Evolutionary conservation across 2,888 invertebrate species (phyloP), one percentile per base, ranked within the genome.

Genomic region (Stegana nigrithorax): DNA sequence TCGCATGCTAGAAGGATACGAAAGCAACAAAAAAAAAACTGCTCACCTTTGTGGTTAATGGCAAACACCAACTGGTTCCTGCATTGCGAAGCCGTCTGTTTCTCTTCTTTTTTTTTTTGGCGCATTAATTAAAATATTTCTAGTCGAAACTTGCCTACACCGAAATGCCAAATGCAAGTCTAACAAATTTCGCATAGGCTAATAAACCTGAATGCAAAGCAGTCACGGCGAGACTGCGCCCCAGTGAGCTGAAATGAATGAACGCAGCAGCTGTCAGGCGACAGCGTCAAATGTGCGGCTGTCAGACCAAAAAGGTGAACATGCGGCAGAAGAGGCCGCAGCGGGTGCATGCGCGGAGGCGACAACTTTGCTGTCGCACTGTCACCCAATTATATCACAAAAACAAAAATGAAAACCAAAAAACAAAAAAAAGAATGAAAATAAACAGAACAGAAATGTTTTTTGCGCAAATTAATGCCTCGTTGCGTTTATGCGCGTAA

Each of bases 401-500:
- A 72, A 55, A 23, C 70, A 55, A 23, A 2, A 21, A 45, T 3
- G 42, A 2, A 42, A 42, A 58, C 6, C 10, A 29, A 29, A 25
- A 23, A 25, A 39, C 7, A 42, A 32, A n/a, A n/a, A 21, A 32
- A 59, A 39, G n/a, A 26, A 23, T 29, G 39, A 62, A 50, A 57
- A 17, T 12, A 32, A 45, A 14, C 29, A 53, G 42, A 53, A 2
- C 44, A 57, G 23, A 12, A 39, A n/a, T n/a, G 25, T 23, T 59
- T 27, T 59, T 79, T 77, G 75, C 78, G 79, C 75, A 81, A 81
- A 81, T 81, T 82, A 81, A 81, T 78, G 83, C 78, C 73, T 78
- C 73, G 76, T 72, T 81, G 81, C 82, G 76, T 80, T 81, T 78
- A 81, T 63, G 75, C 73, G 71, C 75, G 63, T 60, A 60, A 72